phyloP scores from a whole-genome alignment of 2,113 vertebrate species.

The Machaerirhynchus nigripectus region DNA sequence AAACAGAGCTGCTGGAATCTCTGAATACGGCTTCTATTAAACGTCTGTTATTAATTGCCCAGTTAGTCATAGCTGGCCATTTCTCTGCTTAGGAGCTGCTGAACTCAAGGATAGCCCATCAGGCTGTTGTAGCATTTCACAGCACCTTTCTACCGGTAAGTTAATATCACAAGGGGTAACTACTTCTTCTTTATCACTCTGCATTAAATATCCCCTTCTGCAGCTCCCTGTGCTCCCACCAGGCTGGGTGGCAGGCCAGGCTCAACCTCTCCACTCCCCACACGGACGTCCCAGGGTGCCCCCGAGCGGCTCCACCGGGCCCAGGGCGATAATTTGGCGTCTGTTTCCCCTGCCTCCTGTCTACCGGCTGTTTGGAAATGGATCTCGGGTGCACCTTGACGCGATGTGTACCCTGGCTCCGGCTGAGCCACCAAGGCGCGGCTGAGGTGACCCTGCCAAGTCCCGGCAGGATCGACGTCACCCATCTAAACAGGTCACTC shows the following conservation, averaged over 20 bases:
- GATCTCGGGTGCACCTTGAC: fast-evolving
- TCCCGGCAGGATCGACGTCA: fast-evolving
- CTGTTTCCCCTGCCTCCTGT: no score
- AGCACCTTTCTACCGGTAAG: fast-evolving
- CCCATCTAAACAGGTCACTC: not conserved
- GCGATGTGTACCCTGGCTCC: fast-evolving
- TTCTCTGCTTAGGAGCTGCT: not conserved
- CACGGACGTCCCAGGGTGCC: fast-evolving
- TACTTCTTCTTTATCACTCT: not conserved
- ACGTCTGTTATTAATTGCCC: not conserved
- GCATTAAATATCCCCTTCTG: not conserved
- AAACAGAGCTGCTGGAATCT: not conserved
- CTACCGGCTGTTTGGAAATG: not conserved
- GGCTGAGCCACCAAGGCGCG: fast-evolving
- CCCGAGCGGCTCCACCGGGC: fast-evolving
- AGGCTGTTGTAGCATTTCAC: not conserved
- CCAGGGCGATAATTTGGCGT: fast-evolving
- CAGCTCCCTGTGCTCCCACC: not conserved
- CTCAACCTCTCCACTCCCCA: not conserved
- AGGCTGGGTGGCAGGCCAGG: not conserved
- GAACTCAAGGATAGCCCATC: not conserved
- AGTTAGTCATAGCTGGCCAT: not conserved
- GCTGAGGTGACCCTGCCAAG: not conserved
- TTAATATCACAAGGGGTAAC: no score
- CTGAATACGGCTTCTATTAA: not conserved